Percentiles rank a stretch among this genome's conserved stretches.
These are phyloP conservation scores for Eledona agricola DNA, from an alignment of 2,888 invertebrate species.

Conservation along the genomic window DNA sequence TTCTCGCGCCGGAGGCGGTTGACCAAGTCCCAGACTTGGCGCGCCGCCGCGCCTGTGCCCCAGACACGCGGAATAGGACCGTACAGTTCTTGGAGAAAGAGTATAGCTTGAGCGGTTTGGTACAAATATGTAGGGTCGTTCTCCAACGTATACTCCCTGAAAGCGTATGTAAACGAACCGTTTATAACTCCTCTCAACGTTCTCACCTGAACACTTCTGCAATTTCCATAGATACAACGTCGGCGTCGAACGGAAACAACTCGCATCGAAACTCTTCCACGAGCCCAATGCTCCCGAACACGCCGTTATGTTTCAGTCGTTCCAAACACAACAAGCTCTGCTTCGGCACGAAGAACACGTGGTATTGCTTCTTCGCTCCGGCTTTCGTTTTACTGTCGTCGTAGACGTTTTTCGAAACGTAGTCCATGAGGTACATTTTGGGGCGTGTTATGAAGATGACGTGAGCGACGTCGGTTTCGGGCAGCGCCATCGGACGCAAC, in stretches of 20 bases:
- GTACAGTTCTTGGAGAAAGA: constrained; percentile 85
- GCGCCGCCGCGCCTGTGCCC: constrained; percentile 86
- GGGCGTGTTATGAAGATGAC: constrained; percentile 91
- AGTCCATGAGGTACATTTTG: constrained; percentile 84
- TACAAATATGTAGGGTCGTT: constrained; percentile 89
- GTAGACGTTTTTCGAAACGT: constrained; percentile 74
- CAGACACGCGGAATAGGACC: constrained; percentile 89
- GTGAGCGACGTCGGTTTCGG: constrained; percentile 78
- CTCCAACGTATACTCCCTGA: constrained; percentile 84
- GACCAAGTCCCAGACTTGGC: constrained; percentile 88
- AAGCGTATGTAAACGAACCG: constrained; percentile 34
- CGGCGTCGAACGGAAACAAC: constrained; percentile 90
- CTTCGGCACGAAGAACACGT: constrained; percentile 89
- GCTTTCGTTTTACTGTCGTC: constrained; percentile 58
- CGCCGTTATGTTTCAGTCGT: constrained; percentile 83
- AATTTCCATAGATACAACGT: constrained; percentile 92
- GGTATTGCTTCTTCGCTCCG: constrained; percentile 75
- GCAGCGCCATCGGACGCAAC: constrained; percentile 73
- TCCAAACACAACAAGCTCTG: constrained; percentile 88
- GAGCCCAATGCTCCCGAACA: constrained; percentile 77
- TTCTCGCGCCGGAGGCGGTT: constrained; percentile 76
- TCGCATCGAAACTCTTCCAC: constrained; percentile 88
- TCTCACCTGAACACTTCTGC: constrained; percentile 76
- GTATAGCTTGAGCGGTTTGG: constrained; percentile 86
- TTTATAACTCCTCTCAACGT: background rate